These are phyloP conservation scores for Rhipidura dahli DNA, from an alignment of 2,113 vertebrate species.

Conservation along the genomic window DNA sequence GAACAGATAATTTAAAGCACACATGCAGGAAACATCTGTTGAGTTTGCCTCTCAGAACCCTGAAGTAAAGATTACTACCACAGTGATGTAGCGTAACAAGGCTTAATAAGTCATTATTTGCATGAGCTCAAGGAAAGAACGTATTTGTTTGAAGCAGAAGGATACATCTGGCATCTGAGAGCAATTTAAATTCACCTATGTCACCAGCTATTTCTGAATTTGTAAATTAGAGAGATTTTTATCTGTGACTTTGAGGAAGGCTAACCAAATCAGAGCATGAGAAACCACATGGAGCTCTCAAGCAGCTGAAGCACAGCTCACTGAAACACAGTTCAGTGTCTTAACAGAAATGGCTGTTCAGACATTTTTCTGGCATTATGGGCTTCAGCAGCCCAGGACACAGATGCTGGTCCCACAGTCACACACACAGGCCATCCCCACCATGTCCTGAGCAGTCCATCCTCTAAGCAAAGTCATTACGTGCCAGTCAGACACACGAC, in stretches of 20 bases:
- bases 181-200: slow-evolving; percentile 20
- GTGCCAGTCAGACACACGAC: fast-evolving
- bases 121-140: neutral
- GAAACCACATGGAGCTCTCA: neutral
- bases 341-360: neutral
- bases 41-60: neutral
- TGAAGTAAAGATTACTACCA: neutral
- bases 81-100: neutral
- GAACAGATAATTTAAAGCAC: slow-evolving; percentile 8
- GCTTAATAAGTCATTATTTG: slow-evolving; percentile 1
- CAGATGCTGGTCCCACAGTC: neutral
- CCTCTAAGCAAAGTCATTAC: neutral
- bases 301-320: neutral
- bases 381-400: neutral
- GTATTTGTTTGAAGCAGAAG: neutral
- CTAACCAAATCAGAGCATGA: neutral
- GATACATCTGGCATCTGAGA: neutral
- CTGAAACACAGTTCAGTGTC: too few relatives aligned
- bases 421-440: neutral
- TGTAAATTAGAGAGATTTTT: neutral
- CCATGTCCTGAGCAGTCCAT: neutral
- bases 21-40: slow-evolving; percentile 44
- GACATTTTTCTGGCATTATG: neutral
- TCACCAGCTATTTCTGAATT: neutral
- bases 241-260: neutral